phyloP scores from a whole-genome alignment of 1,140 invertebrate species.

The Drosophila subpulchrella region DNA sequence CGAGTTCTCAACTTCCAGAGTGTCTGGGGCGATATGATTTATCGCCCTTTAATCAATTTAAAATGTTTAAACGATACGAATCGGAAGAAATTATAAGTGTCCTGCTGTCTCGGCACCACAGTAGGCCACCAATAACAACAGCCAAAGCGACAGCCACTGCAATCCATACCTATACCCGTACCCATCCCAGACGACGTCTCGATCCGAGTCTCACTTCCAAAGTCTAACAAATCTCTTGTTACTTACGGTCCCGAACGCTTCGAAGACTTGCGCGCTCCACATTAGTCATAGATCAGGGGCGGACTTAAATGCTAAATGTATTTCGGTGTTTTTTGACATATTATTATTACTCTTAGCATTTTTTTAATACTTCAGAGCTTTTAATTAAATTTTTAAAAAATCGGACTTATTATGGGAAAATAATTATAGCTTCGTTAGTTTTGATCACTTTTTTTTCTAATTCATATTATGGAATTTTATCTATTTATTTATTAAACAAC shows the following conservation, averaged over 20 bases:
- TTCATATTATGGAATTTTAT: too few species aligned
- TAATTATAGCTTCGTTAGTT: too few species aligned
- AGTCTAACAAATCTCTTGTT: constrained; percentile 58
- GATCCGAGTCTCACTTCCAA: constrained; percentile 58
- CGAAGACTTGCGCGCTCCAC: constrained; percentile 65
- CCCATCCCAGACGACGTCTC: constrained; percentile 7
- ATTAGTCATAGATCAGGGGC: constrained; percentile 37
- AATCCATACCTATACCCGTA: constrained; percentile 12
- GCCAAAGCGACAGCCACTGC: constrained; percentile 26
- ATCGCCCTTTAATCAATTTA: constrained; percentile 84
- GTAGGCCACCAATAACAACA: constrained; percentile 67
- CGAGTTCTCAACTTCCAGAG: constrained; percentile 18
- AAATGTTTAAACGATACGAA: constrained; percentile 84
- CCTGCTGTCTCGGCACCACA: constrained; percentile 81
- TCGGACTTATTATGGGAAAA: too few species aligned
- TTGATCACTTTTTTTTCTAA: too few species aligned
- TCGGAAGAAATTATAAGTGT: constrained; percentile 84
- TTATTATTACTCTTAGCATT: too few species aligned
- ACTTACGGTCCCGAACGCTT: constrained; percentile 44
- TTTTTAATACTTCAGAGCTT: too few species aligned
- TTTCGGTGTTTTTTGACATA: too few species aligned
- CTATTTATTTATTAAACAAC: too few species aligned
- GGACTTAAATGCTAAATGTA: too few species aligned
- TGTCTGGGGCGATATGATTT: constrained; percentile 75
- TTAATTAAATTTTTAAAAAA: too few species aligned